phyloP scores from a whole-genome alignment of 1,140 invertebrate species.

The Cherax quadricarinatus region DNA sequence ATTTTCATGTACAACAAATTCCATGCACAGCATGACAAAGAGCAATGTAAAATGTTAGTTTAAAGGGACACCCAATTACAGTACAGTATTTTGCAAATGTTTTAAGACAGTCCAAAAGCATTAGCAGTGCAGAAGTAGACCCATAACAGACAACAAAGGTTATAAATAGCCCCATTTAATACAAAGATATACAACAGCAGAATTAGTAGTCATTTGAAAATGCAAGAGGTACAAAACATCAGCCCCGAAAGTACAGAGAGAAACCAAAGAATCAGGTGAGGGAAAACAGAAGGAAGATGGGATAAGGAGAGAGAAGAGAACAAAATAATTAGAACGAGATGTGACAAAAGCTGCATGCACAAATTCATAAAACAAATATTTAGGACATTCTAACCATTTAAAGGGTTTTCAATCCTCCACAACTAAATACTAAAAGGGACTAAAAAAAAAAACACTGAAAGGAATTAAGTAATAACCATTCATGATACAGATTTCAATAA shows the following conservation, averaged over 20 bases:
- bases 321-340: constrained; percentile 9
- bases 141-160: neutral
- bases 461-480: neutral
- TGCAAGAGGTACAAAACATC: neutral
- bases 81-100: neutral
- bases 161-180: neutral
- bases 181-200: neutral
- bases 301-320: neutral
- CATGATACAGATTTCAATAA: neutral
- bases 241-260: neutral
- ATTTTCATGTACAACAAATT: neutral
- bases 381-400: neutral
- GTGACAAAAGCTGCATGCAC: neutral
- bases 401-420: neutral
- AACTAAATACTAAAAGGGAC: neutral
- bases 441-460: neutral
- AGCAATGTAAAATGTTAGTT: neutral
- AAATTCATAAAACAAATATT: neutral
- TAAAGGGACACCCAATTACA: neutral
- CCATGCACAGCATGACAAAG: neutral
- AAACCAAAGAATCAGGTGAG: neutral
- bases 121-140: neutral
- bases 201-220: neutral
- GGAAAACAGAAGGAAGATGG: neutral
- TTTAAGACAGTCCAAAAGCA: neutral